Base-by-base conservation (phyloP, 2,888 invertebrate genomes). In the Philaethria dido region DNA sequence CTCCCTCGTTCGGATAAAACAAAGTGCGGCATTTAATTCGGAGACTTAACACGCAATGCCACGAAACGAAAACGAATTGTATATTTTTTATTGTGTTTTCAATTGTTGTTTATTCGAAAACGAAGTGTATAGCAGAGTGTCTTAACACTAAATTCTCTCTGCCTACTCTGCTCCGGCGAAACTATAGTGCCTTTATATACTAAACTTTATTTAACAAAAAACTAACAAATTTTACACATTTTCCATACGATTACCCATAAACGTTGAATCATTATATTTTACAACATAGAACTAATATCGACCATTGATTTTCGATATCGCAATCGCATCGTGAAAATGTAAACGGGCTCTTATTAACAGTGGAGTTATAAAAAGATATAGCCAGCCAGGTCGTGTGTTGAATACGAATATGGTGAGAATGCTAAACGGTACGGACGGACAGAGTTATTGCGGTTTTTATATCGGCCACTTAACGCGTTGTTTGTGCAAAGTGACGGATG, bases 361-460 rank as follows among this genome's bases (percentile, higher is more conserved):
- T 82, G 83, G 88, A 86, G 86, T 88, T 88, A 89, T 86, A 83
- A 87, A 86, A 77, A 77, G 79, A 75, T 72, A 73, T 72, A 70
- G 72, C 73, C 69, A 66, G 63, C 68, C 69, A 67, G 72, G 73
- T 72, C 80, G 82, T 83, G 79, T 75, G 78, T 78, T 78, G 90
- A 87, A 91, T 91, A 89, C 88, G 85, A 89, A 90, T 88, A 78
- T 77, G 73, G 79, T 78, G 81, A 75, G 81, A 85, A 86, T 79
- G 80, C n/a, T n/a, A 76, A 72, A 72, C 75, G 76, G 76, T 75
- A 75, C 77, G 77, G 83, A 82, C 79, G 82, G 83, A 83, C 84
- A 81, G 82, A 83, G 79, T 82, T 82, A 82, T 80, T 81, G 80
- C 77, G 78, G 80, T 77, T 86, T 88, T 88, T 86, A 86, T 88